Percentiles rank a stretch among this genome's conserved stretches.
phyloP scores from a whole-genome alignment of 2,888 invertebrate species.

The Tetramorium bicarinatum region DNA sequence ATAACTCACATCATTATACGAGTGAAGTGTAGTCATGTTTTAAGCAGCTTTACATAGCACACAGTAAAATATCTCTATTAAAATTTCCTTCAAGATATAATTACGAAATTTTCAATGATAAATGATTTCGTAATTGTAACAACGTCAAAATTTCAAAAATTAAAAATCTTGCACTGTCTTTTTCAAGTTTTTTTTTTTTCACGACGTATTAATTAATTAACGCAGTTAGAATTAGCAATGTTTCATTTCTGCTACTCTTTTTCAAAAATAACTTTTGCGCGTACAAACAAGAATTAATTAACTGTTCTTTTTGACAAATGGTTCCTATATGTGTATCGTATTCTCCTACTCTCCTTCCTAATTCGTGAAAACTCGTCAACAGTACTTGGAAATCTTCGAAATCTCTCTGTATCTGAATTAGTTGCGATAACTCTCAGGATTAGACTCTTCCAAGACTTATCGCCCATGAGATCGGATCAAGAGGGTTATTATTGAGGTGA shows the following conservation, averaged over 20 bases:
- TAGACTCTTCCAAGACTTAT: background rate
- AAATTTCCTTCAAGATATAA: background rate
- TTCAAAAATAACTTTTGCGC: background rate
- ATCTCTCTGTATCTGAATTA: background rate
- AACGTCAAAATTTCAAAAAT: background rate
- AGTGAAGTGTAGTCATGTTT: constrained; percentile 10
- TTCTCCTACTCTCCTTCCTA: background rate
- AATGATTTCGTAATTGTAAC: constrained; percentile 9
- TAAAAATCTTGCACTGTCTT: background rate
- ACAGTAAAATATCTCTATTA: background rate
- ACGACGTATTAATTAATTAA: background rate
- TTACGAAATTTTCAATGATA: background rate
- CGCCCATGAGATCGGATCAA: constrained; percentile 19
- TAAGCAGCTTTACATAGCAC: background rate
- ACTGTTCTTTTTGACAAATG: constrained; percentile 19
- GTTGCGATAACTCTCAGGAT: background rate
- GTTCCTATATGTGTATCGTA: background rate
- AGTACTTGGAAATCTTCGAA: background rate
- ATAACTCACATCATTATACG: constrained; percentile 12
- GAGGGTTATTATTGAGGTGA: constrained; percentile 34
- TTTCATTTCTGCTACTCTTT: background rate
- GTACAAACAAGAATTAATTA: constrained; percentile 24
- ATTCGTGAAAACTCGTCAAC: background rate
- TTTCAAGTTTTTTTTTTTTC: background rate
- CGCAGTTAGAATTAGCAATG: background rate